phyloP scores from a whole-genome alignment of 2,888 invertebrate genomes.

The Disparrhopalites patrizii region DNA sequence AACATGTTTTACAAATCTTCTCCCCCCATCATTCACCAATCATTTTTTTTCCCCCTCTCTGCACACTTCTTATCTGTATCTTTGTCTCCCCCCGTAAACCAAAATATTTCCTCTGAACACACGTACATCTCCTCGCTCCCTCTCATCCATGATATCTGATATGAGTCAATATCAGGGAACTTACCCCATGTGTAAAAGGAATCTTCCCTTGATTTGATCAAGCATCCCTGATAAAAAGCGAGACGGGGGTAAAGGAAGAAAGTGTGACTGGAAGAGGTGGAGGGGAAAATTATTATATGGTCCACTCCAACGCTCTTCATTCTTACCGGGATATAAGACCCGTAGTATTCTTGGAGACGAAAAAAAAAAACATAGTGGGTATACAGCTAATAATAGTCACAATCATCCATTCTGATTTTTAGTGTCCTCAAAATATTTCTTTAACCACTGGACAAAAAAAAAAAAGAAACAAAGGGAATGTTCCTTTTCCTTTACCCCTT shows the following conservation, averaged over 20 bases:
- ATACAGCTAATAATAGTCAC: not conserved
- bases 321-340: no score
- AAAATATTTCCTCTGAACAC: not conserved
- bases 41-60: constrained; percentile 9
- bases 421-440: no score
- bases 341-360: no score
- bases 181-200: no score
- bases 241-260: not conserved
- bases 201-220: constrained; percentile 1
- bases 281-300: no score
- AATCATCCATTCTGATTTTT: no score
- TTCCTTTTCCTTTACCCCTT: no score
- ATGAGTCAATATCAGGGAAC: constrained; percentile 16
- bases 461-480: no score
- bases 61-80: not conserved
- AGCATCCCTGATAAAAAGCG: not conserved
- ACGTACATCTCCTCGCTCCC: not conserved
- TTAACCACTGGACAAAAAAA: no score
- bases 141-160: constrained; percentile 18
- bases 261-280: no score
- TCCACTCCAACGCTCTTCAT: no score
- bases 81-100: not conserved
- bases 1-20: constrained; percentile 27
- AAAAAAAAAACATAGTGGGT: not conserved
- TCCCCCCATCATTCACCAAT: constrained; percentile 28